Conservation (phyloP, 2,888 invertebrate genomes). For the Pasiphila rectangulata region DNA sequence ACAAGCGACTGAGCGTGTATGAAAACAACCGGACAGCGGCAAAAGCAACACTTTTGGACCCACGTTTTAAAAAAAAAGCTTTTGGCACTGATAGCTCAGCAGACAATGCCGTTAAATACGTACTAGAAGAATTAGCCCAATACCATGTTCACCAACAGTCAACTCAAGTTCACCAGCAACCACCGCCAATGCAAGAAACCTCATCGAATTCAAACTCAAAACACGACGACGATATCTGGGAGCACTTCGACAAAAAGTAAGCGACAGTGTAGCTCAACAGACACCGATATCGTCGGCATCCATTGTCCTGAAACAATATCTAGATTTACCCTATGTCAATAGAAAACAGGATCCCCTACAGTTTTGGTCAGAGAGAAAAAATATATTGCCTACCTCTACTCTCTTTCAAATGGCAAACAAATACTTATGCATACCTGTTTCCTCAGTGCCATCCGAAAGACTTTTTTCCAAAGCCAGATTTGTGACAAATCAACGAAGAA, state of each 20-base stretch:
- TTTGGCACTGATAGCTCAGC: too few relatives aligned
- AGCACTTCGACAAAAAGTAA: constrained; percentile 1
- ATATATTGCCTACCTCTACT: neutral
- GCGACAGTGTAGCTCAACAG: neutral
- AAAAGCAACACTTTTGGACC: neutral
- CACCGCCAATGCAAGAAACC: neutral
- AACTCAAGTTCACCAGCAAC: too few relatives aligned
- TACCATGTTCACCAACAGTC: too few relatives aligned
- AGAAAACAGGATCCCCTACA: neutral
- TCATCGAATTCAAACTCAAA: neutral
- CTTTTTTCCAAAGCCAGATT: too few relatives aligned
- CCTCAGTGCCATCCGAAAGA: neutral
- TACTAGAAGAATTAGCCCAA: too few relatives aligned
- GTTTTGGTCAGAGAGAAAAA: neutral
- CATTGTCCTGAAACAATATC: neutral
- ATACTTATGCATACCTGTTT: neutral
- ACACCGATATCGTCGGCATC: neutral
- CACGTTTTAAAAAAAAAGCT: too few relatives aligned
- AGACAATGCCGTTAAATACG: too few relatives aligned
- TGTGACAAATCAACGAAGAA: neutral
- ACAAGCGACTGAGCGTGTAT: constrained; percentile 1
- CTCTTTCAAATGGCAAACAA: neutral
- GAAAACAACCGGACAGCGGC: constrained; percentile 24
- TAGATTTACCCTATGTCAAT: neutral
- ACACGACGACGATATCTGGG: neutral